A percentile compares a stretch with the other conserved stretches of the same genome.
phyloP scores from a whole-genome alignment of 53 echinoderm and acorn worm species.

The Astropecten irregularis region DNA sequence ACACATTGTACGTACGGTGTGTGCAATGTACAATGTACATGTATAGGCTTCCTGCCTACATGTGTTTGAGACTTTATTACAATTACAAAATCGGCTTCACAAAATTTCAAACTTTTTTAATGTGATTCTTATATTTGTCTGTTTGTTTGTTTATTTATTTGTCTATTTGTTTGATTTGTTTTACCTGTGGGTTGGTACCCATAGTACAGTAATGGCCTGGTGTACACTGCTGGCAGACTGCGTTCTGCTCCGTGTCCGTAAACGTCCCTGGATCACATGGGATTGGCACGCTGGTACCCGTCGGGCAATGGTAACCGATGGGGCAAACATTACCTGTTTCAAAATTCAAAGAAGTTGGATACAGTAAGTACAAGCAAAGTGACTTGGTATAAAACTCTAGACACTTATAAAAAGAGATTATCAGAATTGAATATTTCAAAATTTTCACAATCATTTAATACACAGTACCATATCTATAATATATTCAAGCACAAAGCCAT shows the following conservation, averaged over 20 bases:
- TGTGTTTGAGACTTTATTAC: too few relatives aligned
- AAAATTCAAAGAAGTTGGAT: neutral
- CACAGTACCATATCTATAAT: neutral
- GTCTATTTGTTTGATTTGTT: too few relatives aligned
- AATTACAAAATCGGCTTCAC: too few relatives aligned
- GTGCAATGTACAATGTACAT: too few relatives aligned
- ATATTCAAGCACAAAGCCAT: too few relatives aligned
- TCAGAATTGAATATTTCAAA: neutral
- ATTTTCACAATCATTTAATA: neutral
- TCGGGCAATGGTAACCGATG: slow-evolving; percentile 87
- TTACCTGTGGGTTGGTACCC: slow-evolving; percentile 93
- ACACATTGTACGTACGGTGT: too few relatives aligned
- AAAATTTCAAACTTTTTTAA: too few relatives aligned
- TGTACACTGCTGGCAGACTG: slow-evolving; percentile 75
- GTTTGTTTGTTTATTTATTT: too few relatives aligned
- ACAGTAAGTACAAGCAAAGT: neutral
- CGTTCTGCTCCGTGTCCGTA: slow-evolving; percentile 89
- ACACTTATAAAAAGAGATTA: neutral
- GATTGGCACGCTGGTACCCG: slow-evolving; percentile 80
- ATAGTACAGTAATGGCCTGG: slow-evolving; percentile 98
- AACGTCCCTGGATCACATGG: slow-evolving; percentile 96
- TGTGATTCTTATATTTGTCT: too few relatives aligned
- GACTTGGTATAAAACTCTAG: neutral
- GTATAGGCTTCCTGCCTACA: too few relatives aligned
- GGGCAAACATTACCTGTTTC: slow-evolving; percentile 94